Base-by-base conservation (phyloP, 2,888 invertebrate species). In the Anthrax anthrax region DNA sequence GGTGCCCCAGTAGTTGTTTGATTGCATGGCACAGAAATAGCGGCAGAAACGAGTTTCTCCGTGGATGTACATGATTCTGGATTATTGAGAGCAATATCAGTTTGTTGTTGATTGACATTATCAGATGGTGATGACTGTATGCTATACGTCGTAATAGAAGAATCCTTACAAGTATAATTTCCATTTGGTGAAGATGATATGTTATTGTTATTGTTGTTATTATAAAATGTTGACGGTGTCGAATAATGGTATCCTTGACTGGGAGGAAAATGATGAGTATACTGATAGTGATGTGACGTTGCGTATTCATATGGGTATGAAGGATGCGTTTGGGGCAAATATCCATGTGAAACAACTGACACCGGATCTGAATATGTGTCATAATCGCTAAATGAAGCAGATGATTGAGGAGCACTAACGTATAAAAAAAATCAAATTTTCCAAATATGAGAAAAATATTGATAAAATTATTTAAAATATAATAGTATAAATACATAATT, bases 1-100 rank as follows among this genome's bases (percentile, higher is more conserved):
- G 59, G 47, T 59, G 60, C 47, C 60, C 55, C 46, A 57, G 59
- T 43, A 61, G 63, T 50, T 55, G 60, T 44, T 62, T 65, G 37
- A 60, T 52, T 16, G 18, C 36, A 23, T 37, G 23, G 3, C 6
- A 4, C 14, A 2, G 36, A 16, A 6, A 8, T 23, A 23, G 4
- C 8, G 4, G 4, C 23, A 23, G 23, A 8, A 23, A 8, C 4
- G 4, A 6, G 4, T 23, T 23, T 23, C 12, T 32, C 29, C 8
- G 50, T 39, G 8, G 52, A 44, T 12, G 44, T 38, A 14, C 51
- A 44, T 3, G 52, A 52, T n/a, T 50, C 9, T 32, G 9, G 3
- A 12, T 9, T 12, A 12, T 32, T 32, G 29, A 32, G 29, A 9
- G 3, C 6, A 4, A 12, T 9, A 32, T 9, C 29, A 3, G 29